phyloP scores from a whole-genome alignment of 2,888 invertebrate species.

The Tolmerus cingulatus region DNA sequence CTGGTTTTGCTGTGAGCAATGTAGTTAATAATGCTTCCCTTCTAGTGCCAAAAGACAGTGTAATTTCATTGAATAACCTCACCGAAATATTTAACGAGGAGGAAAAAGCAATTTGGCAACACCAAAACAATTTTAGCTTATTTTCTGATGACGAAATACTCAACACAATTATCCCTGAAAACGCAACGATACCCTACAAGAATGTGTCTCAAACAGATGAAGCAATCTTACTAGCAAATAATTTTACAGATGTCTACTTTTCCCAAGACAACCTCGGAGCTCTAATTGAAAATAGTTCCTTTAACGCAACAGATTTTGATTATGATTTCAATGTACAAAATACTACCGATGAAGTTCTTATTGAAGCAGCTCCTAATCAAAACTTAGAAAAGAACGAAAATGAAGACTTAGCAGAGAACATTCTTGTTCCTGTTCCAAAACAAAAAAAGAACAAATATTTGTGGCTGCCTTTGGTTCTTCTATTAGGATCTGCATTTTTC shows the following conservation, averaged over 20 bases:
- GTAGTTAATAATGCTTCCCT: constrained; percentile 61
- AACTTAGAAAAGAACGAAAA: neutral
- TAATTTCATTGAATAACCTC: constrained; percentile 59
- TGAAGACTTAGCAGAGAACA: constrained; percentile 46
- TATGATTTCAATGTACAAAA: neutral
- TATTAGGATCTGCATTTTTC: constrained; percentile 74
- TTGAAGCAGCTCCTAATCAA: neutral
- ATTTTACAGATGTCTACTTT: neutral
- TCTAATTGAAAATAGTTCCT: neutral
- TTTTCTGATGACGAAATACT: neutral
- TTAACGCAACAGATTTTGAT: constrained; percentile 9
- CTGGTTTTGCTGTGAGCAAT: constrained; percentile 61
- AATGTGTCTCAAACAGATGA: neutral
- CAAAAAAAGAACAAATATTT: constrained; percentile 65
- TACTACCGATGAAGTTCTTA: neutral
- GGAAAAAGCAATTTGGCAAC: constrained; percentile 51
- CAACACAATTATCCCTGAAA: neutral
- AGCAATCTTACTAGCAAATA: neutral
- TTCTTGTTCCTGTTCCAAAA: constrained; percentile 59
- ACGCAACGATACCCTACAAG: neutral
- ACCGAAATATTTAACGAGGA: constrained; percentile 59
- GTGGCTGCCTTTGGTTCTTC: constrained; percentile 75
- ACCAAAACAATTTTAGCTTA: neutral
- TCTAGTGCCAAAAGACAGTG: constrained; percentile 56
- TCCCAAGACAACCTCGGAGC: neutral